Percentiles rank a stretch among this genome's conserved stretches.
These are phyloP conservation scores for Ypsolopha sequella DNA, from an alignment of 2,888 invertebrate species.

Conservation along the genomic window DNA sequence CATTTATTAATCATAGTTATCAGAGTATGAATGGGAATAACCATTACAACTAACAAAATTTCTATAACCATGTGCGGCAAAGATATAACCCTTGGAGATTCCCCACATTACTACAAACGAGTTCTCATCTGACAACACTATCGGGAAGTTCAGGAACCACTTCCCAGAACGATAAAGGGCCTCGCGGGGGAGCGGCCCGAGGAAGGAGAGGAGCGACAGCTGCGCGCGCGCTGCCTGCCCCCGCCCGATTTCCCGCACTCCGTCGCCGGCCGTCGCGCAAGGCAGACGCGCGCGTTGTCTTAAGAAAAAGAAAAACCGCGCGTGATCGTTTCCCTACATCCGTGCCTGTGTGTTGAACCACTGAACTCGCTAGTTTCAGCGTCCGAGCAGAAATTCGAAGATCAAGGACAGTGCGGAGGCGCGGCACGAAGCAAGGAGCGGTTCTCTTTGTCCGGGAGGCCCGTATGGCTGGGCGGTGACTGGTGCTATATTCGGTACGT, in stretches of 20 bases:
- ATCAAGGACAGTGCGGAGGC: neutral
- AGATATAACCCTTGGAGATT: too few species aligned
- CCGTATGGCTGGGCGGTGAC: conserved; percentile 66
- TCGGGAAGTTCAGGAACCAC: conserved; percentile 69
- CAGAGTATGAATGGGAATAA: too few species aligned
- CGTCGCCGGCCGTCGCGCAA: conserved; percentile 36
- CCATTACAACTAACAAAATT: too few species aligned
- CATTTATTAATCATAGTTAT: too few species aligned
- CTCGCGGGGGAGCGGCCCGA: conserved; percentile 29
- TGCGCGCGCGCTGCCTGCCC: conserved; percentile 61
- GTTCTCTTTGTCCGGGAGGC: conserved; percentile 56
- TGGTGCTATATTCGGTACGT: conserved; percentile 64
- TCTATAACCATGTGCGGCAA: too few species aligned
- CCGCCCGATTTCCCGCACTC: conserved; percentile 41
- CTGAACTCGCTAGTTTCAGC: neutral
- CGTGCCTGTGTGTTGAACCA: conserved; percentile 14
- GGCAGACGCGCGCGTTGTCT: conserved; percentile 20
- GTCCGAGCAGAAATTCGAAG: conserved; percentile 4
- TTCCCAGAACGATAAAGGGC: conserved; percentile 70
- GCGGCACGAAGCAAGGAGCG: conserved; percentile 37
- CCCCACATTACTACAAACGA: too few species aligned
- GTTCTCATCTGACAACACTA: conserved; percentile 35
- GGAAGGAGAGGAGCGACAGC: conserved; percentile 48
- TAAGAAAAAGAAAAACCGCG: conserved; percentile 35
- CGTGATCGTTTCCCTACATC: conserved; percentile 32